A percentile compares a stretch with the other conserved stretches of the same genome.
Evolutionary conservation across 2,113 vertebrate species (phyloP).

Genomic region (Mellivora capensis): DNA sequence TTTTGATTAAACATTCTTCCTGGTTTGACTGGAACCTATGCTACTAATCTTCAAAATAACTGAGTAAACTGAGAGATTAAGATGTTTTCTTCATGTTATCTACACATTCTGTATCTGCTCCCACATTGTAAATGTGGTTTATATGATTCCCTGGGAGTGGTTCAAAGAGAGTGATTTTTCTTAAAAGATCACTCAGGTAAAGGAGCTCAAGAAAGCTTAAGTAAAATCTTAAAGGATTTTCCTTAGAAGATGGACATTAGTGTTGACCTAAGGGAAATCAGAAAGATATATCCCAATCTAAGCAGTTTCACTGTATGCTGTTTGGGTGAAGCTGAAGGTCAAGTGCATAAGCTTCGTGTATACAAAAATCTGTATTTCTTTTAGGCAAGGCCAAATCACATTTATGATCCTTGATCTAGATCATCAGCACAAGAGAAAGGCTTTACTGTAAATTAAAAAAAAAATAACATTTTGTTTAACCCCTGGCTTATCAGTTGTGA

Average conservation of each 20-base stretch:
- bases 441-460: background rate
- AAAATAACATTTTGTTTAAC: background rate
- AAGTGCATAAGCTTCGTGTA: background rate
- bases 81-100: background rate
- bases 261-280: constrained; percentile 15
- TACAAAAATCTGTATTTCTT: constrained; percentile 2
- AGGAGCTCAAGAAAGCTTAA: constrained; percentile 1
- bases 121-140: background rate
- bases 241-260: background rate
- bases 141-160: background rate
- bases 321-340: background rate
- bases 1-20: background rate
- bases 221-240: constrained; percentile 54
- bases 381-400: background rate
- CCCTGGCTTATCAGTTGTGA: background rate
- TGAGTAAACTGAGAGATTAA: background rate
- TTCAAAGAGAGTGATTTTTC: constrained; percentile 3
- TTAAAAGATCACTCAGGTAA: constrained; percentile 13
- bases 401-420: background rate
- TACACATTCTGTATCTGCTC: background rate
- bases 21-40: background rate
- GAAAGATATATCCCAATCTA: background rate
- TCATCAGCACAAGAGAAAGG: background rate
- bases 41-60: constrained; percentile 8
- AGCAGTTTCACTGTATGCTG: background rate